Evolutionary conservation across 2,888 invertebrate genomes (phyloP), one percentile per base, ranked within the genome.

Genomic region (Taphrorychus bicolor): DNA sequence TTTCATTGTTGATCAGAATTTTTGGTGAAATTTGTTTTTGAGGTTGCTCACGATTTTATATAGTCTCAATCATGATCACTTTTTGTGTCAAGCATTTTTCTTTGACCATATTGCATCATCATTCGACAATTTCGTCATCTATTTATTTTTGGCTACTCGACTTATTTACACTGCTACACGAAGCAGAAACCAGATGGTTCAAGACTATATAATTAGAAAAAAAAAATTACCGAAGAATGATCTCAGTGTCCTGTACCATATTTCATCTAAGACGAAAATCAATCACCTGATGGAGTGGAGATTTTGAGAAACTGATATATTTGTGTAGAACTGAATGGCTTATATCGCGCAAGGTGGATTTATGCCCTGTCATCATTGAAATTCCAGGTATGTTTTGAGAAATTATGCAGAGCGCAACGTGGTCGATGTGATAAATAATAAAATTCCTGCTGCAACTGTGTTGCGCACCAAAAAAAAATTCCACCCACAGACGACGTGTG

Each of bases 241-340:
- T n/a, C 5, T 16, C 9, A 48, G 48, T 48, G 32, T 40, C 18
- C 48, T 17, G 48, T 59, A 59, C 49, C 51, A 59, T 40, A 59
- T 59, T 59, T 59, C 59, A 48, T 59, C 51, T 40, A 19, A 59
- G 32, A 19, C 51, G 32, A 40, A 59, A 59, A 59, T 59, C 59
- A 59, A 59, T 59, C 59, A 59, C 32, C 11, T 59, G 19, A 49
- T 21, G 40, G 48, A 59, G 59, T 21, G 40, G 48, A 59, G 59
- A 59, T 59, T 32, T 51, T 14, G 24, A 51, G 21, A 51, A 51
- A 49, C 59, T 59, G 59, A 59, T 59, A 59, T 49, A 59, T 59
- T 59, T 59, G 59, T 59, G 51, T 48, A 51, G 59, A 59, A 51
- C 51, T 32, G 32, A 59, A 59, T 59, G 59, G 49, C 32, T 59